These are phyloP conservation scores for Caenorhabditis doughertyi DNA, from an alignment of 2,888 invertebrate genomes.

Conservation along the genomic window DNA sequence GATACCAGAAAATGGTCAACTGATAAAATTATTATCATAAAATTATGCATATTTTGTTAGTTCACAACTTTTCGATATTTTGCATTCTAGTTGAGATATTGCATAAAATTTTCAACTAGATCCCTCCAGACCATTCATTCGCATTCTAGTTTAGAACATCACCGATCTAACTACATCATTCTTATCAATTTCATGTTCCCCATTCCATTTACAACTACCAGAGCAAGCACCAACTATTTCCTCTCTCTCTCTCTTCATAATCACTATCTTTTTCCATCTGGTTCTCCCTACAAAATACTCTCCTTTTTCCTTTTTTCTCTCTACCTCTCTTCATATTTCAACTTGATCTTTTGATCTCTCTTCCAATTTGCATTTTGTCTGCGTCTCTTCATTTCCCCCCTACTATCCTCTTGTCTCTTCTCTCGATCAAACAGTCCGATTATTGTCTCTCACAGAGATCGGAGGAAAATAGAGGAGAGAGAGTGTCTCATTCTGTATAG, in stretches of 20 bases:
- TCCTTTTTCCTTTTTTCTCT: background rate
- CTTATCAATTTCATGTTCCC: no score
- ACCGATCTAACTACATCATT: no score
- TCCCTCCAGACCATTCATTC: no score
- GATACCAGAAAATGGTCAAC: no score
- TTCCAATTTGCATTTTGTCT: constrained; percentile 18
- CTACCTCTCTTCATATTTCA: background rate
- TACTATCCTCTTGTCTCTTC: background rate
- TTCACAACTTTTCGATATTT: no score
- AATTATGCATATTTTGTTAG: no score
- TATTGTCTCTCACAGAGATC: constrained; percentile 38
- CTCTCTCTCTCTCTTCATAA: background rate
- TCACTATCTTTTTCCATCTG: background rate
- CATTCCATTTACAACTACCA: no score
- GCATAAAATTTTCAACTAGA: no score
- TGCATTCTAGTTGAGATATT: no score
- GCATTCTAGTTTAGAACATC: no score
- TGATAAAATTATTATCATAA: no score
- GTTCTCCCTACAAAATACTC: constrained; percentile 17
- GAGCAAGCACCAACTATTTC: no score
- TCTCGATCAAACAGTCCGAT: constrained; percentile 60
- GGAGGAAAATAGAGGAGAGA: constrained; percentile 20
- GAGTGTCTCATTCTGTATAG: constrained; percentile 14
- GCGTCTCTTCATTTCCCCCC: constrained; percentile 16
- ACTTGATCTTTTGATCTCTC: constrained; percentile 39